Evolutionary conservation across 1,140 invertebrate species (phyloP), one percentile per base, ranked within the genome.

Genomic region (Euwallacea similis): DNA sequence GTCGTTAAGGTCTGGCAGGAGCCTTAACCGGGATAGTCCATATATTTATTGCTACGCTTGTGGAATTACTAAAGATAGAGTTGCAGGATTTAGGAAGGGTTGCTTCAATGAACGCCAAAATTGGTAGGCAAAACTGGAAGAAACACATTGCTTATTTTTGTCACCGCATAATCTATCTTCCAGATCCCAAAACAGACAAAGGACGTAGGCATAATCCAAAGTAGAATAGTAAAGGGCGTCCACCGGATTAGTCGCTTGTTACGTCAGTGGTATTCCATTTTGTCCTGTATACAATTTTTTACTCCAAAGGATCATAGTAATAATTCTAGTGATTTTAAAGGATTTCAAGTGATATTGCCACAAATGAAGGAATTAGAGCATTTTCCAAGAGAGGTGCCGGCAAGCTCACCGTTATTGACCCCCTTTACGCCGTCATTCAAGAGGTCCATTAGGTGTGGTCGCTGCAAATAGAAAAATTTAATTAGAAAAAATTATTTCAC

Each of bases 51-150:
- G 99, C 98, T 41, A 99, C 98, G 11, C 98, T 98, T 0, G 99
- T 99, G 98, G 98, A 99, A 83, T 85, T 99, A 56, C 84, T 99
- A 0, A 99, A 99, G 86, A 99, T 99, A 81, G 97, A 99, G 85
- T 89, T 99, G 87, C 98, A 99, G 85, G 96, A 98, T 86, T 94
- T 95, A 56, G 96, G 96, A 8, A 85, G 96, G 81, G 86, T 96
- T 43, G 91, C 93, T 46, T 88, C 91, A 7, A 86, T 89, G 76
- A 90, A 89, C 10, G 71, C 64, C 1, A 66, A 63, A 58, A 67
- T 55, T 46, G 58, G 71, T 72, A 71, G 9, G 33, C 16, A 59
- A 33, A 59, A 10, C 33, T 33, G 15, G 8, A n/a, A n/a, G n/a
- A n/a, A n/a, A n/a, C n/a, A n/a, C n/a, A n/a, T 59, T 7, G 11